Base-by-base conservation (phyloP, 2,797 vertebrate species). In the Lithobates sylvaticus region DNA sequence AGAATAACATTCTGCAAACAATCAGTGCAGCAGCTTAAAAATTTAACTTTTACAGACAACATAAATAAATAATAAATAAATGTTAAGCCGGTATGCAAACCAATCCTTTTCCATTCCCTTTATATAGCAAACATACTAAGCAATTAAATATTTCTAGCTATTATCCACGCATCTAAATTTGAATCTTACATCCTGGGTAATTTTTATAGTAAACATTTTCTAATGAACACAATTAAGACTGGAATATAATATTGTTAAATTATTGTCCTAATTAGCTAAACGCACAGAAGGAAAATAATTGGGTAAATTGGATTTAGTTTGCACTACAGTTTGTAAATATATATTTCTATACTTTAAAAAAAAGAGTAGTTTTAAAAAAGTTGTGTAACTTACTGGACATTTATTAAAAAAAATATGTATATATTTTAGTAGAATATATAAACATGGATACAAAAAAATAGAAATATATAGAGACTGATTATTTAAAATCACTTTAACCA, bases 141-240 rank as follows among this genome's bases (percentile, higher is more conserved):
- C 39, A 42, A 73, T 44, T 32, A 73, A 44, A 15, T 42, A 44
- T 73, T n/a, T 36, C 8, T 10, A 73, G 23, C 21, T 73, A 42
- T 73, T 73, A 73, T 21, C 39, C 23, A 42, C 12, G 26, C 54
- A 61, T 42, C 23, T 73, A 44, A 2, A 39, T 10, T 42, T 9
- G 21, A 42, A 71, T 71, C 23, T 72, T 18, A 72, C 3, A 13
- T 39, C 10, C 21, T 36, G 8, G 16, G 71, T 44, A 73, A 42
- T 72, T 58, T 72, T 21, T 72, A 23, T 72, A 72, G 36, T 23
- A 72, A n/a, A 73, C 42, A 73, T 73, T 73, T 10, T 29, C 42
- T 73, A n/a, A 26, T 73, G 36, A 44, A 26, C 54, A 61, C 54
- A 61, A 61, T 61, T 61, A n/a, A 23, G 10, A 15, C 26, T 6